phyloP scores from a whole-genome alignment of 1,140 invertebrate species.

The Phthorimaea operculella region DNA sequence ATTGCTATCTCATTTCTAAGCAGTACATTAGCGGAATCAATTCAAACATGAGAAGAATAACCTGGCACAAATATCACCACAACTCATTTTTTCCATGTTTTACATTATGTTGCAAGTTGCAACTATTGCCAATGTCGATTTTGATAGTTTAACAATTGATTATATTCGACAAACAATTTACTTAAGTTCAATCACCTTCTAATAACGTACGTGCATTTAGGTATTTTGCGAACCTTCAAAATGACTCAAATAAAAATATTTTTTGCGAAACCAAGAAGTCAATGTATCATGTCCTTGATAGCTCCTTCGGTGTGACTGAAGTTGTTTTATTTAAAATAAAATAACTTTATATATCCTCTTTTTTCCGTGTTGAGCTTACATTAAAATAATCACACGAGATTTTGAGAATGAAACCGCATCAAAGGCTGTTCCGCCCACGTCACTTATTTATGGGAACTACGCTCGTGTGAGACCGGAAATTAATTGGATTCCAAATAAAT shows the following conservation, averaged over 20 bases:
- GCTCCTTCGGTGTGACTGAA: neutral
- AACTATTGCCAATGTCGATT: no score
- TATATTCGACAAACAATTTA: neutral
- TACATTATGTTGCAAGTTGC: no score
- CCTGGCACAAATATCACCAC: no score
- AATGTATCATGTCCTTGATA: conserved; percentile 2
- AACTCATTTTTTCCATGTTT: no score
- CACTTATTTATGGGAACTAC: conserved; percentile 37
- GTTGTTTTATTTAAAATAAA: neutral
- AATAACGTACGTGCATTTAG: neutral
- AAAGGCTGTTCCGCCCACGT: conserved; percentile 29
- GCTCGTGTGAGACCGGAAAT: conserved; percentile 42
- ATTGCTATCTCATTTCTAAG: no score
- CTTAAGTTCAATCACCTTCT: neutral
- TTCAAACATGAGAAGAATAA: no score
- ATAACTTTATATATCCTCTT: neutral
- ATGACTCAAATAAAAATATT: conserved; percentile 4
- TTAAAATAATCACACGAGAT: conserved; percentile 2
- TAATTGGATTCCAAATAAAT: conserved; percentile 45
- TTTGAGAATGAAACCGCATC: conserved; percentile 21
- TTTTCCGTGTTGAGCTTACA: neutral
- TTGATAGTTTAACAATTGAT: no score
- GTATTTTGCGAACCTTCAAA: neutral
- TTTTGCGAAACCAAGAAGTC: conserved; percentile 2
- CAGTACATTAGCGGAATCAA: no score